Percentiles rank a stretch among this genome's conserved stretches.
Evolutionary conservation across 1,140 invertebrate species (phyloP).

Genomic region (Adoxophyes honmai): DNA sequence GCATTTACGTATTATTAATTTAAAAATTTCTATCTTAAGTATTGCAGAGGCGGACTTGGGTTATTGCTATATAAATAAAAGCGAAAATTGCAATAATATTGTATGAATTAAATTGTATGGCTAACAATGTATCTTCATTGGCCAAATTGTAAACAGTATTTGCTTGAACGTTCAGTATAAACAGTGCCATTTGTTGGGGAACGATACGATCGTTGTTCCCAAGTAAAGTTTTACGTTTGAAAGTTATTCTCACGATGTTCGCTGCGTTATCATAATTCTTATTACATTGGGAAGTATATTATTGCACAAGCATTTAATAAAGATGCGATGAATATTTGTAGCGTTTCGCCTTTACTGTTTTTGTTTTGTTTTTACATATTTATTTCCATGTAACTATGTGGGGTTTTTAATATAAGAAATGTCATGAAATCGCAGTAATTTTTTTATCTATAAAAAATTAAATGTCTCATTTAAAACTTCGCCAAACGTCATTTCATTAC

Average conservation of each 20-base stretch:
- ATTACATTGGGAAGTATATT: neutral
- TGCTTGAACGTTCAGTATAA: conserved; percentile 5
- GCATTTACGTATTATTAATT: too few relatives aligned
- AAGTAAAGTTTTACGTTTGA: neutral
- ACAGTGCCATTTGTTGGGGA: conserved; percentile 5
- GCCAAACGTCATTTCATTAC: too few relatives aligned
- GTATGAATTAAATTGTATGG: too few relatives aligned
- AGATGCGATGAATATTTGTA: conserved; percentile 2
- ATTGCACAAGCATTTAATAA: conserved; percentile 31
- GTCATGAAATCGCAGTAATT: too few relatives aligned
- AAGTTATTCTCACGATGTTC: conserved; percentile 13
- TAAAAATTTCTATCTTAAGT: too few relatives aligned
- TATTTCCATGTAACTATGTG: too few relatives aligned
- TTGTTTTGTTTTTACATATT: neutral
- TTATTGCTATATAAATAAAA: too few relatives aligned
- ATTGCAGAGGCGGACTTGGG: too few relatives aligned
- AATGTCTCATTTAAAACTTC: too few relatives aligned
- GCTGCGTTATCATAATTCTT: neutral
- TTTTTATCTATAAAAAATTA: too few relatives aligned
- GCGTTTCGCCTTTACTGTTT: conserved; percentile 1
- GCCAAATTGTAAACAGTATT: conserved; percentile 10
- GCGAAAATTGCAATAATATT: too few relatives aligned
- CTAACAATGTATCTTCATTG: neutral
- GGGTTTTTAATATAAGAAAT: too few relatives aligned
- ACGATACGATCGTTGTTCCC: neutral